Evolutionary conservation across 2,113 vertebrate species (phyloP).

Genomic region (Lagopus muta): DNA sequence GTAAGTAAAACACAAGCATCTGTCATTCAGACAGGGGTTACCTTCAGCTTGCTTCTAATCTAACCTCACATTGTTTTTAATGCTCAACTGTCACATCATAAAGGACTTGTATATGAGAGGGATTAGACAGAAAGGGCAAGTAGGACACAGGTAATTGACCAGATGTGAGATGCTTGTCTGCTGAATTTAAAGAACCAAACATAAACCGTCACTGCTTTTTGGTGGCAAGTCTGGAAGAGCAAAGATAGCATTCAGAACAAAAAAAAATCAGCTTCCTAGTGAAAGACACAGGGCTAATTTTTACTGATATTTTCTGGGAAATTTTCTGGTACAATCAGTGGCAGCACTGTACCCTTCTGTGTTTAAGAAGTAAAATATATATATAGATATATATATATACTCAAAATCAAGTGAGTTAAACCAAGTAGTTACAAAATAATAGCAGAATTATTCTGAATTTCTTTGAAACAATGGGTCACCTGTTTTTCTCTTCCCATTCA

Average conservation of each 20-base stretch:
- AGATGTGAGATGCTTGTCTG: conserved; percentile 30
- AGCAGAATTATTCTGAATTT: background rate
- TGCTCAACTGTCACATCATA: conserved; percentile 59
- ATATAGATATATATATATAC: background rate
- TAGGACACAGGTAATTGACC: conserved; percentile 65
- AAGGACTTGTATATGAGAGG: conserved; percentile 35
- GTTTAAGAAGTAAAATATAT: background rate
- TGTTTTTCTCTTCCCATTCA: background rate
- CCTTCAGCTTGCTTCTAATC: conserved; percentile 45
- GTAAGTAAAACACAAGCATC: conserved; percentile 5
- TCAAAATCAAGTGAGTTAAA: background rate
- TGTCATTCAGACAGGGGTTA: conserved; percentile 68
- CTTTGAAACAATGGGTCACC: background rate
- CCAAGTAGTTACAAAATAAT: background rate
- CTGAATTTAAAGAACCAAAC: conserved; percentile 44
- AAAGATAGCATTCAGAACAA: background rate
- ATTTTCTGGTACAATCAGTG: background rate
- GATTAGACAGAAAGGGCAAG: conserved; percentile 64
- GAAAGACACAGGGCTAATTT: background rate
- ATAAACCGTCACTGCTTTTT: background rate
- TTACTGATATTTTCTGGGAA: background rate
- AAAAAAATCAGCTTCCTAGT: background rate
- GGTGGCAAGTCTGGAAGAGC: background rate
- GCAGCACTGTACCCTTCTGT: background rate
- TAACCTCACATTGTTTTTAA: conserved; percentile 68